Base-by-base conservation (phyloP, 2,888 invertebrate genomes). In the Eilema sororculum region DNA sequence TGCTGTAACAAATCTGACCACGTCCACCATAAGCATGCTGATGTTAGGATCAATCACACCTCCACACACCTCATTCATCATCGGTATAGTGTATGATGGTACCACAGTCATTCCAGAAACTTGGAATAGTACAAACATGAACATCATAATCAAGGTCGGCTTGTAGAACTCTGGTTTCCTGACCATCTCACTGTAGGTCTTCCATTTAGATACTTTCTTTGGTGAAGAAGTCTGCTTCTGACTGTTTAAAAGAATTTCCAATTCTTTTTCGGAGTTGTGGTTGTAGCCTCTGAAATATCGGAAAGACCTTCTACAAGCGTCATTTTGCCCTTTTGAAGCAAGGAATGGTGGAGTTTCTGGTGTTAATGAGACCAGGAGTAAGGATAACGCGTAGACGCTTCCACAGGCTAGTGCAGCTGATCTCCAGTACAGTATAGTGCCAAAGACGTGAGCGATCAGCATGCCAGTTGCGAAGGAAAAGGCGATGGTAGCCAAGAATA, bases 331-430 rank as follows among this genome's bases (percentile, higher is more conserved):
- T 78, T 92, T 95, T 0, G 96, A 95, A 0, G 96, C 95, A 12
- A 97, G 84, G 95, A 97, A 97, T 0, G 96, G 94, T 0, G 97
- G 97, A 1, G 97, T 96, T 90, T 97, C 97, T 0, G 96, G 97
- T 3, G 96, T 89, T 0, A 96, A 82, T 0, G 95, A 89, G 3
- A 96, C 87, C 0, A 96, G 86, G 0, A 96, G 79, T 16, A 96
- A 88, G n/a, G 95, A 94, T 2, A 96, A 6, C 0, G 92, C 82
- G 64, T 96, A 96, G 63, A 95, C 90, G 65, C 92, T 86, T 0
- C 95, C 95, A 73, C 96, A 96, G 25, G 96, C 92, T 0, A 96
- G 80, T 0, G 96, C 96, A 2, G 96, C 96, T 25, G 93, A 82
- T 85, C 96, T 89, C 97, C 97, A 97, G 77, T 95, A 92, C 10